These are phyloP conservation scores for Epinotia bilunana DNA, from an alignment of 2,888 invertebrate genomes.

Conservation along the genomic window DNA sequence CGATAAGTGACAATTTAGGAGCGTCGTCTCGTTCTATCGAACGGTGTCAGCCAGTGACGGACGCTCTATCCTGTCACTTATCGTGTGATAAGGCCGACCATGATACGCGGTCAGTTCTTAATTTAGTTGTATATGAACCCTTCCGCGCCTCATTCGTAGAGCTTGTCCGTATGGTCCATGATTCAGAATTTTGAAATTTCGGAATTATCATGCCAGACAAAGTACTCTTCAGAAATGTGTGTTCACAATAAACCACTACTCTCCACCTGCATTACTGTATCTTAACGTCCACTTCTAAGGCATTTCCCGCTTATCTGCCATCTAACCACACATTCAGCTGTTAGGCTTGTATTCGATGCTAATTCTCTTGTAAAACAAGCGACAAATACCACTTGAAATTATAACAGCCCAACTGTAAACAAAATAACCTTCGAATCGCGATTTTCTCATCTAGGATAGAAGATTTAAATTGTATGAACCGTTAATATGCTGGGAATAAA, in stretches of 20 bases:
- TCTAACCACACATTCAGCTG: slow-evolving; percentile 20
- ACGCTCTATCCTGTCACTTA: too few relatives aligned
- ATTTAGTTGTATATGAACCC: too few relatives aligned
- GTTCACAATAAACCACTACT: background rate
- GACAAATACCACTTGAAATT: slow-evolving; percentile 10
- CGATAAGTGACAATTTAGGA: too few relatives aligned
- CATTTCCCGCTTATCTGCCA: slow-evolving; percentile 9
- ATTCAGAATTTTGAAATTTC: too few relatives aligned
- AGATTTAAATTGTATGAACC: background rate
- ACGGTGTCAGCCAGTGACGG: too few relatives aligned
- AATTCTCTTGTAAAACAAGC: slow-evolving; percentile 23
- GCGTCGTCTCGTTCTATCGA: too few relatives aligned
- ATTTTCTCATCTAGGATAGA: background rate
- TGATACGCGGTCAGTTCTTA: too few relatives aligned
- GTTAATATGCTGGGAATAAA: background rate
- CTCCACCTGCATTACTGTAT: background rate
- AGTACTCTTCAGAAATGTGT: too few relatives aligned
- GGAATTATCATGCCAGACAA: too few relatives aligned
- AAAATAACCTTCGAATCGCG: background rate
- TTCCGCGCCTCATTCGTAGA: too few relatives aligned
- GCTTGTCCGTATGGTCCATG: too few relatives aligned
- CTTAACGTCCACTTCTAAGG: background rate
- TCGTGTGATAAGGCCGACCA: too few relatives aligned
- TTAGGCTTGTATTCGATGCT: slow-evolving; percentile 11
- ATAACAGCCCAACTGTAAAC: background rate